Evolutionary conservation across 2,113 vertebrate genomes (phyloP).

Genomic region (Puffinus mauretanicus): DNA sequence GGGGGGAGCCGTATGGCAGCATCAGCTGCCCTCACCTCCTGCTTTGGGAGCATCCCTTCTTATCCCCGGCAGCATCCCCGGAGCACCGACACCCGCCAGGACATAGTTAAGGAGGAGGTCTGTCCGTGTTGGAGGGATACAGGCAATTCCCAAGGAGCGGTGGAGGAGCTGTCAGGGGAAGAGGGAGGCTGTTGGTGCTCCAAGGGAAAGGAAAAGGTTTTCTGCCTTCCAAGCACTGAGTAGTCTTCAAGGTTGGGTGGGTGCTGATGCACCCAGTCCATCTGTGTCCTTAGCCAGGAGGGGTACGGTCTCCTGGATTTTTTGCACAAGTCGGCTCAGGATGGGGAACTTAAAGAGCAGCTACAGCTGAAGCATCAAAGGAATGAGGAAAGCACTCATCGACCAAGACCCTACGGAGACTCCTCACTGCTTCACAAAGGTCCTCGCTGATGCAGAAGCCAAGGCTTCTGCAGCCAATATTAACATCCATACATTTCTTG

Average conservation of each 20-base stretch:
- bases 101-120: background rate
- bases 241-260: background rate
- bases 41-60: background rate
- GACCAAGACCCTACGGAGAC: rapidly evolving
- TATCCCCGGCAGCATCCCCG: rapidly evolving
- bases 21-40: background rate
- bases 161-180: background rate
- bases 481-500: background rate
- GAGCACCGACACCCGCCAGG: background rate
- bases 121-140: background rate
- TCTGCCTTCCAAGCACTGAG: background rate
- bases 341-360: background rate
- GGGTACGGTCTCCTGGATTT: background rate
- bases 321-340: background rate
- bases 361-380: background rate
- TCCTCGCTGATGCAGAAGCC: background rate
- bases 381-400: background rate
- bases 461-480: background rate
- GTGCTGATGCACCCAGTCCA: background rate
- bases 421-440: background rate
- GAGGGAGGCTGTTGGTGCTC: background rate
- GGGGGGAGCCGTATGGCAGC: background rate
- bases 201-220: background rate
- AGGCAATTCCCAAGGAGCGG: rapidly evolving
- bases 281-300: background rate